A percentile compares a stretch with the other conserved stretches of the same genome.
Conservation (phyloP, 1,140 invertebrate genomes). For the Magallana gigas region DNA sequence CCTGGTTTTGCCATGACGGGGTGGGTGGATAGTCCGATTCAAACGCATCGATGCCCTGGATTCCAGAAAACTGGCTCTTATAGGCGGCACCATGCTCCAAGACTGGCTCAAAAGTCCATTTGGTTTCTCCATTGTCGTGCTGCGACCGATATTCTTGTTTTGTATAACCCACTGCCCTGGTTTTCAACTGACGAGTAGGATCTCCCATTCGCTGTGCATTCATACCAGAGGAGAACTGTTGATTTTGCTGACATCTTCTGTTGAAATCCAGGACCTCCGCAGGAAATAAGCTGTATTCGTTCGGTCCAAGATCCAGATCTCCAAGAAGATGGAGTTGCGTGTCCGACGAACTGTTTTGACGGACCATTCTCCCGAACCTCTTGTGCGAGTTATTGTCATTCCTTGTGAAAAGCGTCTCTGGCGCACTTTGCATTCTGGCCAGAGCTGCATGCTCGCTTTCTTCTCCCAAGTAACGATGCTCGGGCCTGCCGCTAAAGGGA, state of each 20-base stretch:
- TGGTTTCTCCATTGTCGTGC: constrained; percentile 29
- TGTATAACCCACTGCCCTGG: neutral
- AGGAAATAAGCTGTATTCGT: constrained; percentile 41
- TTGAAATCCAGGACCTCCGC: neutral
- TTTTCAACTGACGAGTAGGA: neutral
- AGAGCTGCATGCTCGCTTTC: constrained; percentile 58
- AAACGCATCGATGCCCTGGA: constrained; percentile 34
- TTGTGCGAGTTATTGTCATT: constrained; percentile 20
- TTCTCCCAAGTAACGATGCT: constrained; percentile 1
- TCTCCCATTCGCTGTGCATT: neutral
- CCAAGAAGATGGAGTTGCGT: constrained; percentile 83
- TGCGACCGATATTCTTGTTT: constrained; percentile 16
- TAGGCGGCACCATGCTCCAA: neutral
- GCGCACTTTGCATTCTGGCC: constrained; percentile 67
- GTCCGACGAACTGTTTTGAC: constrained; percentile 83
- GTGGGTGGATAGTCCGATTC: constrained; percentile 40
- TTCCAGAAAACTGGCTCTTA: neutral
- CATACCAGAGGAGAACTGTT: neutral
- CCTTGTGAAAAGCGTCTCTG: constrained; percentile 51
- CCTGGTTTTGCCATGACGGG: neutral
- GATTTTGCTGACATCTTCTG: neutral
- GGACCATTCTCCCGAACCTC: constrained; percentile 54
- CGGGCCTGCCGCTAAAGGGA: neutral
- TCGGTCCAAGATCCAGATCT: constrained; percentile 29
- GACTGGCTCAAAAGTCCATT: constrained; percentile 38